Evolutionary conservation across 2,113 vertebrate genomes (phyloP), one percentile per base, ranked within the genome.

Genomic region (Sturnus vulgaris): DNA sequence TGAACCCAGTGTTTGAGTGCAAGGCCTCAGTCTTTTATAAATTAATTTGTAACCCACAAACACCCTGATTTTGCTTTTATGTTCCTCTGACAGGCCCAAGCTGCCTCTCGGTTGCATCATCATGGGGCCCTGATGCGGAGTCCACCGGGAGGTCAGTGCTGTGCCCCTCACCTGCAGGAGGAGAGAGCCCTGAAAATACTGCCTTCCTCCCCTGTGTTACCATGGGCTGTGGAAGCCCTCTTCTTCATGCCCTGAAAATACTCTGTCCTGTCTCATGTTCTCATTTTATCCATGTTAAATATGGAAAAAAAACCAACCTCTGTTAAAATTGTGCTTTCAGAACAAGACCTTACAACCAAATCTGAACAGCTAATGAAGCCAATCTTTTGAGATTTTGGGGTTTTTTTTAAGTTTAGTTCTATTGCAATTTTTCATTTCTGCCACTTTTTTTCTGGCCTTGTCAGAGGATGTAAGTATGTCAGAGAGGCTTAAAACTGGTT

Each of bases 111-210:
- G 68, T 94, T 72, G 8, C 95, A 90, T 40, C 94, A 94, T 92
- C 97, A 94, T 44, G 95, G 96, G 52, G 21, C 90, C 73, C 89
- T 97, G 95, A 94, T 86, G 5, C 25, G 92, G 82, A 95, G 89
- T 73, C 95, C 77, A 2, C 84, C 96, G 82, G 90, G 95, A 98
- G 98, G 98, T 98, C 47, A 96, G 98, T 97, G 56, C 19, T 5
- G 3, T 31, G 33, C 40, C 81, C 21, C 40, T 86, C 37, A 37
- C 17, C 25, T 1, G 0, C 5, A 6, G 31, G 17, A 66, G 47
- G 49, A 90, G 42, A 78, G 31, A 31, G 9, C 53, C 28, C 56
- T 72, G 44, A 44, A 86, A 91, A 49, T 35, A 8, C 7, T 60
- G 50, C 39, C 19, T 63, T 75, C 28, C 27, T 71, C 3, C 39